A percentile compares a stretch with the other conserved stretches of the same genome.
These are phyloP conservation scores for Parazoanthus atlanticus DNA, from an alignment of 92 coral and sea anemone species.

Conservation along the genomic window DNA sequence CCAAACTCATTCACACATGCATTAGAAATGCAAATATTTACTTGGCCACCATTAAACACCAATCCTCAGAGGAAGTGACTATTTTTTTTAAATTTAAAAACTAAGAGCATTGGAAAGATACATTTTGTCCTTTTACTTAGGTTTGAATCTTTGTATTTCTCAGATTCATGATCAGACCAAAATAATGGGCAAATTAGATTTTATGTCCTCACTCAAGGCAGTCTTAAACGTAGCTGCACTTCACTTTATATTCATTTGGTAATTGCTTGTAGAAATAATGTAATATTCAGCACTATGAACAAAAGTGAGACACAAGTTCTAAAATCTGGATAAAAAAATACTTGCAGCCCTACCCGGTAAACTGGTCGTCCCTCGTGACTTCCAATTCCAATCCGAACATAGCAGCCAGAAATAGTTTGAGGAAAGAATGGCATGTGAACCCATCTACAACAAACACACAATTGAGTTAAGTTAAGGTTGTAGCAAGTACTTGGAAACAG, in stretches of 20 bases:
- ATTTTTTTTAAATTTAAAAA: too few relatives aligned
- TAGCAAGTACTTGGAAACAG: background rate
- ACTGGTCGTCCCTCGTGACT: conserved; percentile 95
- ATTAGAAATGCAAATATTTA: background rate
- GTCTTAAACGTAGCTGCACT: background rate
- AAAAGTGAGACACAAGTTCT: background rate
- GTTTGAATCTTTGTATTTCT: too few relatives aligned
- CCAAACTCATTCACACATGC: background rate
- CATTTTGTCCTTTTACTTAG: too few relatives aligned
- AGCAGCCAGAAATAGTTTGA: conserved; percentile 73
- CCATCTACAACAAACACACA: conserved; percentile 66
- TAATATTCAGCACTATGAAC: background rate
- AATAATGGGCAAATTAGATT: too few relatives aligned
- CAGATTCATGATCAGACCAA: too few relatives aligned
- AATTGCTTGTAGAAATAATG: too few relatives aligned
- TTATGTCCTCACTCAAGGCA: background rate
- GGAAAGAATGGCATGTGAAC: conserved; percentile 98
- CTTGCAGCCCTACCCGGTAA: conserved; percentile 70
- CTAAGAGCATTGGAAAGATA: too few relatives aligned
- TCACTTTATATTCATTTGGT: too few relatives aligned
- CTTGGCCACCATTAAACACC: too few relatives aligned
- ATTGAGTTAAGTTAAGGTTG: background rate
- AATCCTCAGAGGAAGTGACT: too few relatives aligned
- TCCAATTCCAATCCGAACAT: conserved; percentile 96
- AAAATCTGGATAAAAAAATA: background rate